These are phyloP conservation scores for Leucoma salicis DNA, from an alignment of 2,888 invertebrate genomes.

Conservation along the genomic window DNA sequence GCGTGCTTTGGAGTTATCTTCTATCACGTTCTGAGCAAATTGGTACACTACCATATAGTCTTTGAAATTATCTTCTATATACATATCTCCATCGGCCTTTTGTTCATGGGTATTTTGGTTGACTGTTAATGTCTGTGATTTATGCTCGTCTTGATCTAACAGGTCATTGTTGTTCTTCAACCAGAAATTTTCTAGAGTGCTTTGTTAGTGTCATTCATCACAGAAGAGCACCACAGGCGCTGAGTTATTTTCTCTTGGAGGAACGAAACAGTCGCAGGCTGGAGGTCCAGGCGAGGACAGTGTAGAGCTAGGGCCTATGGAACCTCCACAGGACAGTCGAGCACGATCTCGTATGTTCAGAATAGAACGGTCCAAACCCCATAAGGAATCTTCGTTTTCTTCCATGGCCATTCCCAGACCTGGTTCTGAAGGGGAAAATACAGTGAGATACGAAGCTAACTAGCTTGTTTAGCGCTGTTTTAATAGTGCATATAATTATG, in stretches of 20 bases:
- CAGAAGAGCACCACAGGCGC: conserved; percentile 84
- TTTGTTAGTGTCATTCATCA: conserved; percentile 74
- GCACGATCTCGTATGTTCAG: conserved; percentile 65
- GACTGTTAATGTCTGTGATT: neutral
- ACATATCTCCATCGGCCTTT: neutral
- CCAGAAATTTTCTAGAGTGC: conserved; percentile 32
- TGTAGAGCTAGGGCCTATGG: conserved; percentile 65
- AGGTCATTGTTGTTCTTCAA: conserved; percentile 27
- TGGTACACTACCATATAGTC: conserved; percentile 24
- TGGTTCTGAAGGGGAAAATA: conserved; percentile 41
- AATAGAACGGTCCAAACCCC: conserved; percentile 56
- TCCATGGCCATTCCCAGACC: conserved; percentile 44
- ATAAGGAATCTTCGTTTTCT: conserved; percentile 47
- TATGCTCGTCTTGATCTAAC: conserved; percentile 6
- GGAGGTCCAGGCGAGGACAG: conserved; percentile 70
- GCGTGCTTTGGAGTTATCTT: conserved; percentile 43
- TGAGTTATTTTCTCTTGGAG: conserved; percentile 76
- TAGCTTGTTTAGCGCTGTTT: too few species aligned
- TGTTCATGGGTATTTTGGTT: neutral
- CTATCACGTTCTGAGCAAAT: conserved; percentile 7
- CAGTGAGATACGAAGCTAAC: too few species aligned
- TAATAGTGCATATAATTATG: too few species aligned
- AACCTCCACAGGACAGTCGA: conserved; percentile 66
- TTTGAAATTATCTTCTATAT: conserved; percentile 18
- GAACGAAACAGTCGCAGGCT: conserved; percentile 71